Evolutionary conservation across 2,888 invertebrate species (phyloP).

Genomic region (Noctua fimbriata): DNA sequence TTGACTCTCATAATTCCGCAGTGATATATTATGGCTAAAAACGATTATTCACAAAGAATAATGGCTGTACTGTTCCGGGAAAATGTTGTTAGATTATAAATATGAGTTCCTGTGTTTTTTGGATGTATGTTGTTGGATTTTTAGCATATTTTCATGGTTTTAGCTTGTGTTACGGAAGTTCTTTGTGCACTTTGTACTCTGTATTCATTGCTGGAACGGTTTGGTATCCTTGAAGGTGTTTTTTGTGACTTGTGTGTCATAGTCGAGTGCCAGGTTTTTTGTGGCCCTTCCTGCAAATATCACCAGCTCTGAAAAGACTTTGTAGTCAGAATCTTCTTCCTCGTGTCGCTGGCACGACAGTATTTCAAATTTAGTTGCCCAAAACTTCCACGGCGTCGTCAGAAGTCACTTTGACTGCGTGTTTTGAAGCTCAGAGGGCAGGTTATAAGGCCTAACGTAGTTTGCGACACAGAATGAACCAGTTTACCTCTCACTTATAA

Average conservation of each 20-base stretch:
- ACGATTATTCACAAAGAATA: conserved; percentile 61
- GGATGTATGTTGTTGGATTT: neutral
- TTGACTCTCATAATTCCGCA: conserved; percentile 55
- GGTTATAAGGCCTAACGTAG: neutral
- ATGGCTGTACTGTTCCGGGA: conserved; percentile 40
- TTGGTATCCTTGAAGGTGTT: neutral
- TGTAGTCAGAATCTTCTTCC: neutral
- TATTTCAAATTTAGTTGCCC: neutral
- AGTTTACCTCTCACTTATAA: neutral
- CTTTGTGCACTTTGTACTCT: neutral
- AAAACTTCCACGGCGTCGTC: neutral
- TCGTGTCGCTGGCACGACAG: neutral
- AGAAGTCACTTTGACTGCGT: neutral
- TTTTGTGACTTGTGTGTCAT: neutral
- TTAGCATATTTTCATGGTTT: conserved; percentile 13
- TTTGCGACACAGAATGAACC: neutral
- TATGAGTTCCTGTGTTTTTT: conserved; percentile 30
- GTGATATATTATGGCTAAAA: conserved; percentile 55
- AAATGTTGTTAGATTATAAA: conserved; percentile 47
- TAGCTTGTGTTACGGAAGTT: neutral
- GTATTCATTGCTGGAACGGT: neutral
- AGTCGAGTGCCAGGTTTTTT: neutral
- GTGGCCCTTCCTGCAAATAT: neutral
- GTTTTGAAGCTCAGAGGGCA: neutral
- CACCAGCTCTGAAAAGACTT: neutral